These are phyloP conservation scores for Anadara kagoshimensis DNA, from an alignment of 1,140 invertebrate genomes.

Conservation along the genomic window DNA sequence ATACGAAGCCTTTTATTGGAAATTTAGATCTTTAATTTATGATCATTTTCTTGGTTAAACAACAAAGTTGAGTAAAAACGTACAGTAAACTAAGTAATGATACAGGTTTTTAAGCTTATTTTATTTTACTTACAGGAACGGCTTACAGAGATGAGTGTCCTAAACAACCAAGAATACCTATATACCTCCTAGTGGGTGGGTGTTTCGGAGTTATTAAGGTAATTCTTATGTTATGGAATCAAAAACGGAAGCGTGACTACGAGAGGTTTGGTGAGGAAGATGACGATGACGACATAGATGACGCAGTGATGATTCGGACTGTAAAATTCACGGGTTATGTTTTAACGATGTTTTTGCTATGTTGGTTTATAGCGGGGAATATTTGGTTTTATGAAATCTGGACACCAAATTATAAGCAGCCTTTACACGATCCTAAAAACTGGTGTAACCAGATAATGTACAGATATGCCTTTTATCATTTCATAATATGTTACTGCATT, in stretches of 20 bases:
- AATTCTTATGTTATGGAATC: conserved; percentile 50
- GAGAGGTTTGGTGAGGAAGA: conserved; percentile 34
- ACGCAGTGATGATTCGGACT: conserved; percentile 45
- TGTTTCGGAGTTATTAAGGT: conserved; percentile 65
- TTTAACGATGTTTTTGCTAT: conserved; percentile 72
- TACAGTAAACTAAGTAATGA: background rate
- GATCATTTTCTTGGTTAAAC: too few species aligned
- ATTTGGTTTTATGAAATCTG: conserved; percentile 43
- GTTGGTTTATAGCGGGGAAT: conserved; percentile 76
- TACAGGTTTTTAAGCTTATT: conserved; percentile 16
- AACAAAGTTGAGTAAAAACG: too few species aligned
- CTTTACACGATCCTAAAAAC: conserved; percentile 75
- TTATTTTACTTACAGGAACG: conserved; percentile 37
- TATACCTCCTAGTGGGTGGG: conserved; percentile 69
- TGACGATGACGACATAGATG: conserved; percentile 36
- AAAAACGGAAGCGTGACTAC: conserved; percentile 41
- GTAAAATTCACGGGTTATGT: conserved; percentile 48
- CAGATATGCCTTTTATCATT: conserved; percentile 75
- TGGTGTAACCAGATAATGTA: conserved; percentile 62
- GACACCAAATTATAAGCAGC: conserved; percentile 70
- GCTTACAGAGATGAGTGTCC: conserved; percentile 67
- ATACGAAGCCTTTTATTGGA: too few species aligned
- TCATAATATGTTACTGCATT: conserved; percentile 78
- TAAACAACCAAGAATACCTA: conserved; percentile 64
- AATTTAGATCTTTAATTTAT: too few species aligned